Evolutionary conservation across 2,888 invertebrate species (phyloP), one percentile per base, ranked within the genome.

Genomic region (Microctonus brassicae): DNA sequence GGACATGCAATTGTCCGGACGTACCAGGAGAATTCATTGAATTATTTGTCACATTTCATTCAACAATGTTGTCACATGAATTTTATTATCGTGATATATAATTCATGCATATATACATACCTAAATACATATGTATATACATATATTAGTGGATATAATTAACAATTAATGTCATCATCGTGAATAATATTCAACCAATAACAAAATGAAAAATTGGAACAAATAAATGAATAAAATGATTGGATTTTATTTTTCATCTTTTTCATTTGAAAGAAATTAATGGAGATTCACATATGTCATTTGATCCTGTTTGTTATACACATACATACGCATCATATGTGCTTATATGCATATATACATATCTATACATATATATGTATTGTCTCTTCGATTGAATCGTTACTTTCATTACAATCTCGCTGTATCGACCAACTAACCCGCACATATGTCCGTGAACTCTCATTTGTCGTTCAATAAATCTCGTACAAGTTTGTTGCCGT

Each of bases 401-500:
- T 24, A 29, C 65, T 65, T 52, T 33, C 34, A 65, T 65, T 65
- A 33, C 34, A 55, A 10, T 34, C 47, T 66, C 39, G 24, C 34
- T 24, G n/a, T 34, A 66, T 66, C 39, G 36, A 55, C 26, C 57
- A 26, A 42, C 13, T 55, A n/a, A 55, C 57, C 13, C 57, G 34
- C 9, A 20, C 47, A 39, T 17, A 47, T 22, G 66, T 20, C 66
- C 66, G 11, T 66, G 66, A 66, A 57, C 66, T 24, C 66, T 66
- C 57, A 39, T 66, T 55, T 34, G 20, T 11, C 60, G 17, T 34
- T 11, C 60, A 33, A 66, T 66, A 34, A 66, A 66, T 66, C 55
- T 47, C 47, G 47, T 9, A 7, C 47, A 47, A 47, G 47, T 47
- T 47, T 47, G 47, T 17, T 17, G 17, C 47, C 47, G 47, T 47